Conservation (phyloP, 2,113 vertebrate species). For the Fulmarus glacialis region DNA sequence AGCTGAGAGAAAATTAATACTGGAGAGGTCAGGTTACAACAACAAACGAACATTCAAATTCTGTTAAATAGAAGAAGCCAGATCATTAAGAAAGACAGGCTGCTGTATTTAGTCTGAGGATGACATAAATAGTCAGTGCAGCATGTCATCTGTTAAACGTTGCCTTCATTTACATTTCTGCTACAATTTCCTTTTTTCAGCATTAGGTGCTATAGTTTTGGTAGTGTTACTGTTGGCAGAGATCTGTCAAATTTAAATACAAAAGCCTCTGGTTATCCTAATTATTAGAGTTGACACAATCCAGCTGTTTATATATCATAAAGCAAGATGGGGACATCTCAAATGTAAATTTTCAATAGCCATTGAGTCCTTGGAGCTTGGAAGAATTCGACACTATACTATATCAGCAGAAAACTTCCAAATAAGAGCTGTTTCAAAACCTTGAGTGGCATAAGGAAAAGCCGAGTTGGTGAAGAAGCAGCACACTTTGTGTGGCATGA, state of each 20-base stretch:
- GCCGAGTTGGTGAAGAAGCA: background rate
- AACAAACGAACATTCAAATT: conserved; percentile 22
- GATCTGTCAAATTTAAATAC: background rate
- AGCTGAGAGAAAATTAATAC: background rate
- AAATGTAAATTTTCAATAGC: background rate
- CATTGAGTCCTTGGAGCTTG: background rate
- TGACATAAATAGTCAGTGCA: background rate
- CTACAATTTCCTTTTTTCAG: background rate
- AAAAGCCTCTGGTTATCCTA: background rate
- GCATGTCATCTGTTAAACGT: background rate
- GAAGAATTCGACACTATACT: background rate
- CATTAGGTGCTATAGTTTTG: background rate
- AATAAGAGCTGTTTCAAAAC: background rate
- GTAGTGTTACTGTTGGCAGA: background rate
- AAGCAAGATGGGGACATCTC: background rate
- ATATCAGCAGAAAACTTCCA: background rate
- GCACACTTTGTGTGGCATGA: background rate
- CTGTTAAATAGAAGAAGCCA: conserved; percentile 1
- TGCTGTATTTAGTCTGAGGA: background rate
- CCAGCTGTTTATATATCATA: background rate
- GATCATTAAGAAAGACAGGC: background rate
- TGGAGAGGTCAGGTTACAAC: conserved; percentile 9
- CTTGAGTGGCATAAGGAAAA: background rate
- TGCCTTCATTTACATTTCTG: background rate
- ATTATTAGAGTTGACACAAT: background rate